Base-by-base conservation (phyloP, 2,797 vertebrate species). In the Diplodus puntazzo region DNA sequence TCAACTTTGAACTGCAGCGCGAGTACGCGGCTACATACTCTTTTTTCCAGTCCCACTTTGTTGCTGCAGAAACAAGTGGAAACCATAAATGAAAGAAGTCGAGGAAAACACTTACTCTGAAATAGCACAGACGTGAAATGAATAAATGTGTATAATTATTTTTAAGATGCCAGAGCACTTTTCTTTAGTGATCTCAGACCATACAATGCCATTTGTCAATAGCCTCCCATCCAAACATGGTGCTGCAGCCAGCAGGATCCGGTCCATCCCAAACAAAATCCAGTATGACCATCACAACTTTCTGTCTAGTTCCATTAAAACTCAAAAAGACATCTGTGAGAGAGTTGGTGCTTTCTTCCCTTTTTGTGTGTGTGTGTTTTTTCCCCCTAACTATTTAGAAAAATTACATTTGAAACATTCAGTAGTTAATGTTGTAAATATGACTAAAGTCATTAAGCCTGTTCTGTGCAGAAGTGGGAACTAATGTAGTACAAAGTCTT, bases 1-100 rank as follows among this genome's bases (percentile, higher is more conserved):
- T 69, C 69, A 63, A 58, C 84, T 80, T 69, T 77, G 61, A 69
- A 76, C 55, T 77, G 64, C 61, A 70, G 46, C 59, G 42, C 69
- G 54, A 48, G 61, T 48, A 43, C 64, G 39, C 54, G 66, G 57
- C 42, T 20, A 45, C 55, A 57, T 12, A n/a, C 63, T 66, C 34
- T 39, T 27, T 62, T 75, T 39, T 72, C 23, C 52, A 30, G 54
- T 55, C 4, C 45, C 25, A 69, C n/a, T 73, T 55, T 63, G 49
- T 46, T 21, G 66, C 59, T 60, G 14, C 46, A 80, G 39, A 55
- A 67, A 79, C 64, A 45, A 69, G 69, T 45, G 62, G 50, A 75
- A 70, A 80, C 34, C 54, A 25, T 61, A 80, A 82, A 70, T 3
- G 4, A 68, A 72, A 60, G 25, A 71, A 39, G 7, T 69, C 7